Conservation (phyloP, 2,888 invertebrate species). For the Heliconius aoede region DNA sequence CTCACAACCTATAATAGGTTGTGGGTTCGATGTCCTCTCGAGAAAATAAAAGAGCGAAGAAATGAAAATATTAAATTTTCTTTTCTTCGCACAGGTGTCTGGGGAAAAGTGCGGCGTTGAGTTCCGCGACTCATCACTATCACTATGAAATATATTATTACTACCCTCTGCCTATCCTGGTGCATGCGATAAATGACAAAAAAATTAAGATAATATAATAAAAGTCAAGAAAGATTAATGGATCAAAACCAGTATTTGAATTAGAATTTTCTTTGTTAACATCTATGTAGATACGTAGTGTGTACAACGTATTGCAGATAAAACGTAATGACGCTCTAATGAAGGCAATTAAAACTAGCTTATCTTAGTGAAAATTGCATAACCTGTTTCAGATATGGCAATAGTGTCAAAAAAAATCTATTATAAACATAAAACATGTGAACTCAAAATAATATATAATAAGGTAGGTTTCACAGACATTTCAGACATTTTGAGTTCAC, state of each 20-base stretch:
- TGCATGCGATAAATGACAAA: background rate
- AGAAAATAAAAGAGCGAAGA: too few relatives aligned
- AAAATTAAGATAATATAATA: background rate
- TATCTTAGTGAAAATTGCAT: conserved; percentile 27
- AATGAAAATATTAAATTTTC: too few relatives aligned
- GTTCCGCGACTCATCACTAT: too few relatives aligned
- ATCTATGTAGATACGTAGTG: background rate
- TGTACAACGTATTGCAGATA: background rate
- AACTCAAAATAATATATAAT: too few relatives aligned
- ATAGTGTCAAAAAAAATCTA: conserved; percentile 1
- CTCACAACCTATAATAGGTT: too few relatives aligned
- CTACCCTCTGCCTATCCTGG: too few relatives aligned
- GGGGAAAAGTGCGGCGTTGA: too few relatives aligned
- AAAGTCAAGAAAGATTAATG: conserved; percentile 1
- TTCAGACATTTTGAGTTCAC: background rate
- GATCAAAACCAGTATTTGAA: background rate
- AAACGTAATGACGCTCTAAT: conserved; percentile 21
- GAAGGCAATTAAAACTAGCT: conserved; percentile 16
- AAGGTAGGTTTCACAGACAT: too few relatives aligned
- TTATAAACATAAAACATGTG: too few relatives aligned
- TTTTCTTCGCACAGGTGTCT: too few relatives aligned
- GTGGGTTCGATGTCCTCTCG: too few relatives aligned
- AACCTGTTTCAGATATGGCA: conserved; percentile 9
- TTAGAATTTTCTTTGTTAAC: conserved; percentile 14
- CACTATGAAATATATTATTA: too few relatives aligned